These are phyloP conservation scores for Cheilosia grossa DNA, from an alignment of 2,888 invertebrate species.

Conservation along the genomic window DNA sequence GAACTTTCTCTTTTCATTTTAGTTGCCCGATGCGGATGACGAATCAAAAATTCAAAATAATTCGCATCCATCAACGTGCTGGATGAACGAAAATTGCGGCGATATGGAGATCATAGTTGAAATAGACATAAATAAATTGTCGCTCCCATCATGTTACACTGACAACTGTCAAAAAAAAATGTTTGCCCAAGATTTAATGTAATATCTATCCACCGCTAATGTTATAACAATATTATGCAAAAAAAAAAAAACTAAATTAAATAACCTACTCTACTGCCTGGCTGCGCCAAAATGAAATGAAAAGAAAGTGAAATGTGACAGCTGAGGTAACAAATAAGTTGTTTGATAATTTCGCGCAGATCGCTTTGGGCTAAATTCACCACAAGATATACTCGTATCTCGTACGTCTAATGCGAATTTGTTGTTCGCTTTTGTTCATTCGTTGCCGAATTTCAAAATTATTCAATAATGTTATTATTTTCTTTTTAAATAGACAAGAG, in stretches of 20 bases:
- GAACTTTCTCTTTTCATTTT: conserved; percentile 53
- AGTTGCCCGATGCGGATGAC: conserved; percentile 18
- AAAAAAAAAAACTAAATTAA: conserved; percentile 55
- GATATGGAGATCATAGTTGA: conserved; percentile 1
- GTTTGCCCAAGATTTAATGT: conserved; percentile 44
- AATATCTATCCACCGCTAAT: conserved; percentile 56
- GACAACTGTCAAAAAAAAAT: conserved; percentile 26
- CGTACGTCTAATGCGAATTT: conserved; percentile 55
- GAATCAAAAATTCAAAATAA: conserved; percentile 22
- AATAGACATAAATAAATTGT: conserved; percentile 18
- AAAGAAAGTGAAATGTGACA: conserved; percentile 75
- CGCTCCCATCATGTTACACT: conserved; percentile 24
- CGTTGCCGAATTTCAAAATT: conserved; percentile 68
- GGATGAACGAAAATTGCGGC: conserved; percentile 24
- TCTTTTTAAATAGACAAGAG: conserved; percentile 43
- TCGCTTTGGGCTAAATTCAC: conserved; percentile 68
- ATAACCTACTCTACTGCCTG: conserved; percentile 59
- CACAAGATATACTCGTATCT: conserved; percentile 8
- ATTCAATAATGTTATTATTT: conserved; percentile 62
- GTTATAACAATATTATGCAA: conserved; percentile 70
- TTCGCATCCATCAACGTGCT: conserved; percentile 26
- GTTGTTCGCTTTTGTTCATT: conserved; percentile 45
- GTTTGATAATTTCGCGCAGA: conserved; percentile 71
- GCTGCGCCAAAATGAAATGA: conserved; percentile 64
- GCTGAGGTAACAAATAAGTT: conserved; percentile 74